These are phyloP conservation scores for Eledone cirrhosa DNA, from an alignment of 2,888 invertebrate genomes.

Conservation along the genomic window DNA sequence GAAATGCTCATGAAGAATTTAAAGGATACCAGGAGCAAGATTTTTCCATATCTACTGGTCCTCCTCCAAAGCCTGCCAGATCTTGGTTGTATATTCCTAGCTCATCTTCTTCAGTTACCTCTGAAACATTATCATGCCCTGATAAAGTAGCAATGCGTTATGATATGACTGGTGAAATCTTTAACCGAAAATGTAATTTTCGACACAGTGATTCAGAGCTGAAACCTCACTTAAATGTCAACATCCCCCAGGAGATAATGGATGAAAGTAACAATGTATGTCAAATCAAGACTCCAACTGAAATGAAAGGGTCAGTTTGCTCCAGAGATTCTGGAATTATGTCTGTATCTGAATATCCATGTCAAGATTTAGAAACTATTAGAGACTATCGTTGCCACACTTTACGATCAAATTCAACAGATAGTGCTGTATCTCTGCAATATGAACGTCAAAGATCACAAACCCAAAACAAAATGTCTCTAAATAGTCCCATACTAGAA, in stretches of 20 bases:
- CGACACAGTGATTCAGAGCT: neutral
- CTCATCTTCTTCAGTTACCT: no score
- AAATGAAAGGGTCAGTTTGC: neutral
- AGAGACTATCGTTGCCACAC: neutral
- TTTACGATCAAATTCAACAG: neutral
- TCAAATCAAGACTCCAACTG: neutral
- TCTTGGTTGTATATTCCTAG: neutral
- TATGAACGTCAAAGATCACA: neutral
- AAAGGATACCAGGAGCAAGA: neutral
- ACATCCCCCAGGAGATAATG: no score
- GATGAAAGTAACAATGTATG: neutral
- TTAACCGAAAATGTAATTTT: neutral
- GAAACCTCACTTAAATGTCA: no score
- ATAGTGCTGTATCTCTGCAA: neutral
- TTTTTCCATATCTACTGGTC: neutral
- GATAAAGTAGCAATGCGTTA: no score
- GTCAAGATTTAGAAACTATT: neutral
- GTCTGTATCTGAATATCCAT: neutral
- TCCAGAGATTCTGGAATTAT: slow-evolving; percentile 4
- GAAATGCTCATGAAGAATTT: neutral
- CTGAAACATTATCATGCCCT: no score
- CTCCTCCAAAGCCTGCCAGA: slow-evolving; percentile 14
- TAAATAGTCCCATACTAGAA: neutral
- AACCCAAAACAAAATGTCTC: neutral
- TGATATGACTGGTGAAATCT: no score